Percentiles rank a stretch among this genome's conserved stretches.
Conservation (phyloP, 2,797 vertebrate genomes). For the Gouania willdenowi region DNA sequence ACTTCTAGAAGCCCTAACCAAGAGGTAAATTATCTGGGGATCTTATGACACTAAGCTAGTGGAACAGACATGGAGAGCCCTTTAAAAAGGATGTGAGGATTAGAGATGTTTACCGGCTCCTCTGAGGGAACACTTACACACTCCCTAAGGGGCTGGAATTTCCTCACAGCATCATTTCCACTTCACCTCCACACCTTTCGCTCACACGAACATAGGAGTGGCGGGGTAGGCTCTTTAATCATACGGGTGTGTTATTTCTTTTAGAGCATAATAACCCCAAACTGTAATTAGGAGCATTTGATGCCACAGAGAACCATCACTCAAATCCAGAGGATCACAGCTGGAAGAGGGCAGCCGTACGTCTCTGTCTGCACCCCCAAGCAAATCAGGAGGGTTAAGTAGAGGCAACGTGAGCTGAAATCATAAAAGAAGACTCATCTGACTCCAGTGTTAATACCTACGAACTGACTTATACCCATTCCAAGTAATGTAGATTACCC, state of each 20-base stretch:
- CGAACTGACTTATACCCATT: not conserved
- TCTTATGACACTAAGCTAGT: conserved; percentile 3
- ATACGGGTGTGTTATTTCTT: conserved; percentile 52
- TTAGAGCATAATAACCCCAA: conserved; percentile 39
- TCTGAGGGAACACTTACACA: conserved; percentile 20
- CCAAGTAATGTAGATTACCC: not conserved
- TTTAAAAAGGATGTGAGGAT: conserved; percentile 47
- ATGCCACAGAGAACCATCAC: conserved; percentile 41
- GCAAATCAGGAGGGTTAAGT: conserved; percentile 2
- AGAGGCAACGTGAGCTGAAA: not conserved
- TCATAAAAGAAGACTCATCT: conserved; percentile 5
- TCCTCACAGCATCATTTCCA: conserved; percentile 36
- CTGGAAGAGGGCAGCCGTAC: conserved; percentile 31
- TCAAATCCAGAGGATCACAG: conserved; percentile 29
- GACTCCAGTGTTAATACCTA: conserved; percentile 3
- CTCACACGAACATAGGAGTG: conserved; percentile 48
- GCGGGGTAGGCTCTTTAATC: conserved; percentile 65
- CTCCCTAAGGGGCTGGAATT: conserved; percentile 49
- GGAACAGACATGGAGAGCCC: conserved; percentile 35
- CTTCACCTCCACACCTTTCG: conserved; percentile 26
- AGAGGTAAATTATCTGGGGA: too few relatives aligned
- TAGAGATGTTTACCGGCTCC: conserved; percentile 34
- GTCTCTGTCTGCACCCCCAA: conserved; percentile 4
- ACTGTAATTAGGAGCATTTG: conserved; percentile 56
- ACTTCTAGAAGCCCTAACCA: too few relatives aligned